Conservation (phyloP, 2,888 invertebrate species). For the Cerastoderma edule region DNA sequence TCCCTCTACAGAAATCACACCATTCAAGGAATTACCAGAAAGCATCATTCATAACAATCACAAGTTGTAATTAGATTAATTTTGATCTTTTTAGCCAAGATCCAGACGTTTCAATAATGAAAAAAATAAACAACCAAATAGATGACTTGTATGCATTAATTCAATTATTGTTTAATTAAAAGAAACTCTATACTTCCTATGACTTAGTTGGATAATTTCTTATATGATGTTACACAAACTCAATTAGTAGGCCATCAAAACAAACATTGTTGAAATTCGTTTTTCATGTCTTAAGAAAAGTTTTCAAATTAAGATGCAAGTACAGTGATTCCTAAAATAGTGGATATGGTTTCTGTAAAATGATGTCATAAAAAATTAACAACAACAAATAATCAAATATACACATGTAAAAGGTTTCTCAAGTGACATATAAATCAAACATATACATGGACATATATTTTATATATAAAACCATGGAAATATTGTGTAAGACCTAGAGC, state of each 20-base stretch:
- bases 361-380: constrained; percentile 20
- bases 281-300: neutral
- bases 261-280: too few relatives aligned
- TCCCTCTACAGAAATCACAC: constrained; percentile 18
- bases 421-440: constrained; percentile 21
- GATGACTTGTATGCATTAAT: too few relatives aligned
- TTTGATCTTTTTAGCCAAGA: too few relatives aligned
- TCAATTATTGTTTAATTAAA: too few relatives aligned
- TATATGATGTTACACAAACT: too few relatives aligned
- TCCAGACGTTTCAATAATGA: too few relatives aligned
- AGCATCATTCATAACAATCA: neutral
- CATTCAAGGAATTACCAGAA: neutral
- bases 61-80: too few relatives aligned
- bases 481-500: constrained; percentile 8
- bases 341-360: neutral
- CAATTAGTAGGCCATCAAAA: too few relatives aligned
- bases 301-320: too few relatives aligned
- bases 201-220: too few relatives aligned
- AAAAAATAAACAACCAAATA: too few relatives aligned
- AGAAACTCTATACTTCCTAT: too few relatives aligned
- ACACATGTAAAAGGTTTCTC: constrained; percentile 32
- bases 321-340: neutral
- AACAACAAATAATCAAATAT: constrained; percentile 24
- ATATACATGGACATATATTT: constrained; percentile 6
- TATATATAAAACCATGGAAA: neutral